Percentiles rank a stretch among this genome's conserved stretches.
phyloP scores from a whole-genome alignment of 92 coral and sea anemone genomes.

The Porites cylindrica region DNA sequence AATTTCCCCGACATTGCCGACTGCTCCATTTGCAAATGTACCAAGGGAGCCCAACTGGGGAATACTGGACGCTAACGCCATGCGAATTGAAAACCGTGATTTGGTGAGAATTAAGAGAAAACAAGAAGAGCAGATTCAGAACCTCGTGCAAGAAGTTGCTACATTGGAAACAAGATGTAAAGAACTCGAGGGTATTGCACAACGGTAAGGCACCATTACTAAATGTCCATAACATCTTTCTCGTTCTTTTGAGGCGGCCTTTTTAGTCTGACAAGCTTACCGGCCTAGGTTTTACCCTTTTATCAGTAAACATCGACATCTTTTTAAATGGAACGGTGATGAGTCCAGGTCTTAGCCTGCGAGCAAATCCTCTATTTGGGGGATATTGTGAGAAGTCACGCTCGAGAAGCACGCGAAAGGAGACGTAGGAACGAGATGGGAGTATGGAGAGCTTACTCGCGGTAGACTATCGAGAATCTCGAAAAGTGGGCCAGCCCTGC shows the following conservation, averaged over 20 bases:
- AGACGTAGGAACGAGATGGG: too few species aligned
- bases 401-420: too few species aligned
- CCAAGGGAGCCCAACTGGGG: slow-evolving; percentile 30
- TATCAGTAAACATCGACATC: neutral
- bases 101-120: slow-evolving; percentile 74
- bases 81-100: slow-evolving; percentile 61
- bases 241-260: too few species aligned
- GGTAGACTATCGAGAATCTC: too few species aligned
- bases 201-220: slow-evolving; percentile 46
- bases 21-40: neutral
- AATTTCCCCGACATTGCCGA: slow-evolving; percentile 19
- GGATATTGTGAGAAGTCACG: too few species aligned
- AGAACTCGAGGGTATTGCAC: slow-evolving; percentile 51
- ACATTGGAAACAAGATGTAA: slow-evolving; percentile 60
- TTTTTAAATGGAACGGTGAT: neutral
- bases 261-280: too few species aligned
- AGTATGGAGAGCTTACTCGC: too few species aligned
- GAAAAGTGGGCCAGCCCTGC: too few species aligned
- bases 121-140: slow-evolving; percentile 71
- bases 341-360: too few species aligned
- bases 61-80: slow-evolving; percentile 43
- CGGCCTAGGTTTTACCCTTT: too few species aligned
- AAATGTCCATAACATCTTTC: neutral
- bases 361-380: too few species aligned
- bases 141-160: slow-evolving; percentile 76